Conservation (phyloP, 2,888 invertebrate genomes). For the Euzetes globulus region DNA sequence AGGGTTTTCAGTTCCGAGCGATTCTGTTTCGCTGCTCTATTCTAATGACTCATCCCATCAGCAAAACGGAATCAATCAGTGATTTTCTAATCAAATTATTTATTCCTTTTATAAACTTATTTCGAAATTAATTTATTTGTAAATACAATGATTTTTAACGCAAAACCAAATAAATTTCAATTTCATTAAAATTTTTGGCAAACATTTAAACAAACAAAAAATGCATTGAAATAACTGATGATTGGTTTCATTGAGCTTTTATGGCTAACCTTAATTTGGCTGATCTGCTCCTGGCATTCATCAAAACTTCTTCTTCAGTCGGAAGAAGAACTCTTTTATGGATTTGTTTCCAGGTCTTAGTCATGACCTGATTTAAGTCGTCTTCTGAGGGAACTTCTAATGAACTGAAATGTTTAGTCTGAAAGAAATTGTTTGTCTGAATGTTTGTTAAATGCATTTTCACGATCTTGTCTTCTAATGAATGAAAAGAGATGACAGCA, state of each 20-base stretch:
- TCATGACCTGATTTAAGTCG: conserved; percentile 57
- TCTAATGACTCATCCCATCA: not conserved
- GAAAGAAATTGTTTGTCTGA: conserved; percentile 60
- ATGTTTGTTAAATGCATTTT: conserved; percentile 71
- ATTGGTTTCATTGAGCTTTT: not conserved
- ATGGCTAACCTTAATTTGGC: conserved; percentile 74
- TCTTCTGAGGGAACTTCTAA: conserved; percentile 56
- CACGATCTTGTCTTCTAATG: conserved; percentile 84
- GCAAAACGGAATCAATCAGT: not conserved
- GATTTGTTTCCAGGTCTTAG: conserved; percentile 65
- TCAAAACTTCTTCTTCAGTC: conserved; percentile 61
- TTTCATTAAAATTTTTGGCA: no score
- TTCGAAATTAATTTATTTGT: conserved; percentile 23
- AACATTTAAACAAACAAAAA: no score
- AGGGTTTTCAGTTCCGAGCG: conserved; percentile 20
- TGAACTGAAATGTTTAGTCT: conserved; percentile 63
- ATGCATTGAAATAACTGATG: no score
- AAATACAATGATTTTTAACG: not conserved
- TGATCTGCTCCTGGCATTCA: conserved; percentile 77
- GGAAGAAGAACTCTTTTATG: conserved; percentile 74
- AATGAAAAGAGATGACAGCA: conserved; percentile 80
- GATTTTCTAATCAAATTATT: not conserved
- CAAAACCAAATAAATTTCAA: not conserved
- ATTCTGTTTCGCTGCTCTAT: conserved; percentile 8
- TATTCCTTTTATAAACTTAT: conserved; percentile 11